Conservation (phyloP, 2,797 vertebrate genomes). For the Danio kyathit region DNA sequence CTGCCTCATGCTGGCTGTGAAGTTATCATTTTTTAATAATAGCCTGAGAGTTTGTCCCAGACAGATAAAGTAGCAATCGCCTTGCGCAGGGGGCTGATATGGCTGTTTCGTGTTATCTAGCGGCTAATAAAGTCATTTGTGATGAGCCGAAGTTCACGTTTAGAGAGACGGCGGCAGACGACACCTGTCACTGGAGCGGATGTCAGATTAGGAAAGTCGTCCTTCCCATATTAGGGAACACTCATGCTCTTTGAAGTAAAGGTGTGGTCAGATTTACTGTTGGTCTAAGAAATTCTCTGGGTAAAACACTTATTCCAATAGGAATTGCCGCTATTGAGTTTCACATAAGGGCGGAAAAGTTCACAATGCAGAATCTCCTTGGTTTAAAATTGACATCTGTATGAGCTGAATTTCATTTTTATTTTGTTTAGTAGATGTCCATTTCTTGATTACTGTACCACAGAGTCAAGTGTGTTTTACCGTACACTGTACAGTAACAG, state of each 20-base stretch:
- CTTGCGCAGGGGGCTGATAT: constrained; percentile 69
- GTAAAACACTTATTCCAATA: background rate
- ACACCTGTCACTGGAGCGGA: constrained; percentile 52
- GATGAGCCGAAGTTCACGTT: constrained; percentile 82
- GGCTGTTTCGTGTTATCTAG: constrained; percentile 80
- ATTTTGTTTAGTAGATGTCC: too few relatives aligned
- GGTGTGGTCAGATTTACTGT: background rate
- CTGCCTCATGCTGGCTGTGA: constrained; percentile 53
- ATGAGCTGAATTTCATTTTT: too few relatives aligned
- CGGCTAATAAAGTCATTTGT: constrained; percentile 82
- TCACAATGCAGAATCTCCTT: too few relatives aligned
- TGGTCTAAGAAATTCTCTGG: background rate
- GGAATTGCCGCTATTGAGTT: too few relatives aligned
- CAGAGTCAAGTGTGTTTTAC: background rate
- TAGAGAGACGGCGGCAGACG: constrained; percentile 59
- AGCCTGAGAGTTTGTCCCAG: constrained; percentile 71
- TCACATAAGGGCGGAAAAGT: too few relatives aligned
- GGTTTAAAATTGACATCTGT: too few relatives aligned
- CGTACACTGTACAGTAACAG: too few relatives aligned
- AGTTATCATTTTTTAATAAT: constrained; percentile 62
- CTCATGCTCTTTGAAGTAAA: background rate
- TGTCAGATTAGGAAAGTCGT: constrained; percentile 18
- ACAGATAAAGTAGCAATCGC: constrained; percentile 71
- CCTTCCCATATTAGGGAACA: constrained; percentile 9
- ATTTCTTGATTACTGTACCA: background rate